Evolutionary conservation across 2,888 invertebrate species (phyloP), one percentile per base, ranked within the genome.

Genomic region (Ectemnius cavifrons): DNA sequence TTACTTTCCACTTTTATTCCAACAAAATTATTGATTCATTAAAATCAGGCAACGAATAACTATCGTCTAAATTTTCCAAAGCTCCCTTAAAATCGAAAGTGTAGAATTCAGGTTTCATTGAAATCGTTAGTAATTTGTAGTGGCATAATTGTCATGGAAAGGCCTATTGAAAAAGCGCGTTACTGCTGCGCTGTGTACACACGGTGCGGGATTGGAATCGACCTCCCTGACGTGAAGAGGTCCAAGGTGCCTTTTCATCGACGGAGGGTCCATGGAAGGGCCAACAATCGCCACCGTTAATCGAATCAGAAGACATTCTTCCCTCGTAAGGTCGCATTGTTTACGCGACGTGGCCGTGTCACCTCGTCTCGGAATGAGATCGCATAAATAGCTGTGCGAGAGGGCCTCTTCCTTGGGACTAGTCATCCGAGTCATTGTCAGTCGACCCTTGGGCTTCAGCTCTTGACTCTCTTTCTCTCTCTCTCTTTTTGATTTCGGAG

Each of bases 331-430:
- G 80, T 72, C 58, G 79, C 76, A 83, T 82, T 83, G 83, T 82
- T 82, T 83, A 83, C 79, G 80, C 65, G 79, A 82, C 77, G 67
- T 72, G 83, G 73, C 69, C 72, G 78, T 80, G 82, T 83, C 79
- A 63, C 77, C 75, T 68, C 73, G 67, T 62, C 81, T 56, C 71
- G 62, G 81, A 77, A 83, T 81, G 83, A 81, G 83, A 83, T 77
- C 79, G 82, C 82, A 82, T 81, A 82, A 82, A 82, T 83, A 83
- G 79, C 82, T 67, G 70, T 60, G 59, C 52, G 67, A 63, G 16
- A 68, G 60, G 16, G 4, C 68, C 66, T 72, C 71, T 72, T 75
- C 75, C 83, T 74, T 70, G 71, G 63, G 58, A 77, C 82, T 62
- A 82, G 82, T 82, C 82, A 79, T 82, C 72, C 69, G 28, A 61